These are phyloP conservation scores for Hypercompe scribonia DNA, from an alignment of 2,888 invertebrate genomes.

Conservation along the genomic window DNA sequence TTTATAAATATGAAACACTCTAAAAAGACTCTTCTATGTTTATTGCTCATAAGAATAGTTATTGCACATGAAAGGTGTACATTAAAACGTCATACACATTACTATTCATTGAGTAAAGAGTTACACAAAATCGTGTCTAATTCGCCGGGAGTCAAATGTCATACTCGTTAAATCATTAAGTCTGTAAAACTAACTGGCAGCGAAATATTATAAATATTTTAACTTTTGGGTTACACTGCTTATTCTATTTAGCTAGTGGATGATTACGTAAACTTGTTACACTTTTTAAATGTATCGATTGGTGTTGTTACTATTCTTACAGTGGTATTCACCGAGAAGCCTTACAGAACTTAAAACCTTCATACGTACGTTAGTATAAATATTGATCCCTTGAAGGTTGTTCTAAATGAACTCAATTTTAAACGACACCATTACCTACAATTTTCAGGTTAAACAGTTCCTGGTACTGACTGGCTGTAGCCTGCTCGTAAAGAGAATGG, in stretches of 20 bases:
- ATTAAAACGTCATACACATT: too few relatives aligned
- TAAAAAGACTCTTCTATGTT: not conserved
- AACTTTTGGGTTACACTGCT: not conserved
- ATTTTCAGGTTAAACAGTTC: not conserved
- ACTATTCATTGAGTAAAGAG: too few relatives aligned
- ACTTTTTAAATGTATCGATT: too few relatives aligned
- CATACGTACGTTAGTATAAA: not conserved
- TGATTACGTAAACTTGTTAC: not conserved
- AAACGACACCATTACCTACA: not conserved
- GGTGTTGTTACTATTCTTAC: not conserved
- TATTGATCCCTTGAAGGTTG: slow-evolving; percentile 40
- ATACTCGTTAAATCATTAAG: not conserved
- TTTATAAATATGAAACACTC: not conserved
- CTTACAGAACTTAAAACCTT: slow-evolving; percentile 1
- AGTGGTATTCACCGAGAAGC: slow-evolving; percentile 6
- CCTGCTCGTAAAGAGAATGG: not conserved
- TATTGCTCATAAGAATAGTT: not conserved
- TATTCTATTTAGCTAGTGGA: not conserved
- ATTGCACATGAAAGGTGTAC: not conserved
- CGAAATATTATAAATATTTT: too few relatives aligned
- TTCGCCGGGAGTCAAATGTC: not conserved
- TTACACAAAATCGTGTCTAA: too few relatives aligned
- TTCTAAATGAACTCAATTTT: slow-evolving; percentile 2
- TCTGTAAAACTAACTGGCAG: not conserved
- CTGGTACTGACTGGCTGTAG: not conserved